phyloP scores from a whole-genome alignment of 2,797 vertebrate genomes.

The Danio choprae region DNA sequence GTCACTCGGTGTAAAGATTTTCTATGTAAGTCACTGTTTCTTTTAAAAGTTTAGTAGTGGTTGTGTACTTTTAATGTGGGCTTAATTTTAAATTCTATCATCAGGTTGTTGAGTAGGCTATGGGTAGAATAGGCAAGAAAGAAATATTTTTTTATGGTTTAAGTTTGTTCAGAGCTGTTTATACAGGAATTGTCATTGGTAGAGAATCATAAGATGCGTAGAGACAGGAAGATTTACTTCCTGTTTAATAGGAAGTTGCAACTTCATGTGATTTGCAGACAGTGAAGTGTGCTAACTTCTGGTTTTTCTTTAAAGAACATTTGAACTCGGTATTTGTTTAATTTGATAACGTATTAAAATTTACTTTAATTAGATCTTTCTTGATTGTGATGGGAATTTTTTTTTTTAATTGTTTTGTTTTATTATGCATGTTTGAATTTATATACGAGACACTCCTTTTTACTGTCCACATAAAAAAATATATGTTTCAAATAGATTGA shows the following conservation, averaged over 20 bases:
- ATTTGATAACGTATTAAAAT: constrained; percentile 2
- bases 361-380: neutral
- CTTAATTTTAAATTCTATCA: neutral
- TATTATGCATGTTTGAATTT: too few species aligned
- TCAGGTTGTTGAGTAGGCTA: neutral
- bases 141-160: neutral
- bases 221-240: constrained; percentile 14
- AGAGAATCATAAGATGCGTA: neutral
- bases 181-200: neutral
- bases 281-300: neutral
- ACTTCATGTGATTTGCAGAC: neutral
- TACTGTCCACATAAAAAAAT: too few species aligned
- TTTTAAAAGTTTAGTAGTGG: neutral
- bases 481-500: too few species aligned
- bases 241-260: constrained; percentile 14
- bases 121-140: neutral
- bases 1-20: neutral
- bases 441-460: too few species aligned
- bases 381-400: too few species aligned
- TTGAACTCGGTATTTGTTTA: neutral
- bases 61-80: neutral
- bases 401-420: too few species aligned
- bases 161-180: neutral
- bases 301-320: neutral
- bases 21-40: neutral